Conservation (phyloP, 2,113 vertebrate genomes). For the Crotophaga sulcirostris region DNA sequence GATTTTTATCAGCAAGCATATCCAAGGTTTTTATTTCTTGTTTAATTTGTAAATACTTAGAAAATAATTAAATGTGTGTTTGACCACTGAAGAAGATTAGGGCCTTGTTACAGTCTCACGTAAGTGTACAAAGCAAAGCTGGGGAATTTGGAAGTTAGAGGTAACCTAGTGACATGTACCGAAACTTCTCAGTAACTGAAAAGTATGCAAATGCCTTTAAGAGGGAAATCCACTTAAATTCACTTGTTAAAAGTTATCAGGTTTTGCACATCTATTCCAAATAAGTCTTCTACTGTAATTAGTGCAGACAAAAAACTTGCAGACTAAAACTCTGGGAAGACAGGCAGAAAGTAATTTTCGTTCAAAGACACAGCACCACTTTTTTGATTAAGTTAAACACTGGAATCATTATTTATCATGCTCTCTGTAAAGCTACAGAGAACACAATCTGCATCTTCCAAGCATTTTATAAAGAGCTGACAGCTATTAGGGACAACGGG, state of each 20-base stretch:
- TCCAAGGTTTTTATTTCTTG: not conserved
- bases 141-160: not conserved
- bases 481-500: not conserved
- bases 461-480: not conserved
- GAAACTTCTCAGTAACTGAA: not conserved
- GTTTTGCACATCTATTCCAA: not conserved
- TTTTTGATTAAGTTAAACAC: constrained; percentile 21
- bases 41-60: not conserved
- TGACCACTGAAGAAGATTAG: not conserved
- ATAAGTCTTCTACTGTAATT: not conserved
- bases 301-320: not conserved
- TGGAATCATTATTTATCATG: not conserved
- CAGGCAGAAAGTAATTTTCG: not conserved
- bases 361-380: not conserved
- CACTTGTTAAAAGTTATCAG: not conserved
- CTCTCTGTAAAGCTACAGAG: not conserved
- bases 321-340: not conserved
- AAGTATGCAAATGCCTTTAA: not conserved
- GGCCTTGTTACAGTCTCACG: not conserved
- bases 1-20: not conserved
- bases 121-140: not conserved
- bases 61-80: not conserved
- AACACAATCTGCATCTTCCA: not conserved
- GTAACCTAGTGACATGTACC: not conserved
- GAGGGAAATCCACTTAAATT: not conserved